These are phyloP conservation scores for Ibycter americanus DNA, from an alignment of 2,797 vertebrate genomes.

Conservation along the genomic window DNA sequence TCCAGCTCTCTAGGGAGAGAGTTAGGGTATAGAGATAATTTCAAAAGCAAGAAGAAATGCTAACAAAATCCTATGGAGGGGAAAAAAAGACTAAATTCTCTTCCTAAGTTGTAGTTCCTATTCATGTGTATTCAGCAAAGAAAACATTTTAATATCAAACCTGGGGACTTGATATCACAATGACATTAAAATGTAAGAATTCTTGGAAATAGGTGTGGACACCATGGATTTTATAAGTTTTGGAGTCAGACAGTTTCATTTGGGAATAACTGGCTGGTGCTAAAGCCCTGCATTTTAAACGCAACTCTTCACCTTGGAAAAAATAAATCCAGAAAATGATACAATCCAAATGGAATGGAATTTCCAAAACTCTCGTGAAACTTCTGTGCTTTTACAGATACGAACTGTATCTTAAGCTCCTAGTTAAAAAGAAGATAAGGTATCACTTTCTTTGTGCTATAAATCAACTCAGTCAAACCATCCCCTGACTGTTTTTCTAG, in stretches of 20 bases:
- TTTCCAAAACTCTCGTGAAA: background rate
- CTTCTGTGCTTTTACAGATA: background rate
- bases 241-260: background rate
- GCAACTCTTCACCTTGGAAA: background rate
- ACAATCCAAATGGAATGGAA: background rate
- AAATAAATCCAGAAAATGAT: background rate
- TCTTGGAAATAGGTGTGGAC: background rate
- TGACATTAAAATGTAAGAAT: background rate
- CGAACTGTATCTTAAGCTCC: background rate
- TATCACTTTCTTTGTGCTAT: background rate
- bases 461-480: background rate
- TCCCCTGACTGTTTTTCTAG: background rate
- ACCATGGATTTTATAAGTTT: background rate
- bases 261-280: background rate
- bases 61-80: background rate
- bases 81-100: background rate
- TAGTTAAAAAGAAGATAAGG: background rate
- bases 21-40: background rate
- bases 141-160: background rate
- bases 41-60: background rate
- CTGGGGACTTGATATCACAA: background rate
- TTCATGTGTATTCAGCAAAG: background rate
- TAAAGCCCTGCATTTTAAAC: background rate
- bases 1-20: background rate
- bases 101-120: background rate